Base-by-base conservation (phyloP, 2,113 vertebrate species). In the Morone chrysops region DNA sequence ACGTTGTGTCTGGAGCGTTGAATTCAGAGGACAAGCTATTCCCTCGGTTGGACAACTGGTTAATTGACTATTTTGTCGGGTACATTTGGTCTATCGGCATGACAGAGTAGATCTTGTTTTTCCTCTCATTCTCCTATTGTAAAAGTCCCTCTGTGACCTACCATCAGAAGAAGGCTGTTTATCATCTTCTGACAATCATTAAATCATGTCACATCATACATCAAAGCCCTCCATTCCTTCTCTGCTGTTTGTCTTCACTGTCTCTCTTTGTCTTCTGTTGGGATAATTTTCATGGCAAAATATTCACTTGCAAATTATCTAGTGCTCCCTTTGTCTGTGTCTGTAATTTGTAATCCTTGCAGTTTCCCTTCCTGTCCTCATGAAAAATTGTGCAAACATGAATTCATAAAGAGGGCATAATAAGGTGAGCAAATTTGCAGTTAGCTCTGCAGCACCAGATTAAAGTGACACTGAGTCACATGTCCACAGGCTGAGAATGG, bases 121-220 rank as follows among this genome's bases (percentile, higher is more conserved):
- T 65, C 57, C 70, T 54, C 41, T 61, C 43, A 68, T 75, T 62
- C 20, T 84, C 43, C 79, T 41, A 16, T 67, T 76, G 22, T n/a
- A 25, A 80, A 41, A 1, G n/a, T 6, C 80, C 40, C 50, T 56
- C 62, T 54, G 48, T 79, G 75, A 74, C 67, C 74, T 56, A 1
- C 17, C 53, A 38, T 81, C 62, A 70, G 31, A 67, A n/a, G 20
- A 5, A 20, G 71, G 62, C 70, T 81, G 77, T 82, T 79, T 62
- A 45, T 78, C 68, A 70, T 71, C 38, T 81, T 69, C 77, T 71
- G 68, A 43, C 9, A 0, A 57, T 83, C 72, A 70, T 89, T 87
- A 84, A 85, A 70, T 79, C 31, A 36, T 10, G 62, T 78, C 75
- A 69, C n/a, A 51, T 48, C 59, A 47, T 75, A 54, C 51, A 74